phyloP scores from a whole-genome alignment of 1,140 invertebrate species.

The Drosophila novamexicana region DNA sequence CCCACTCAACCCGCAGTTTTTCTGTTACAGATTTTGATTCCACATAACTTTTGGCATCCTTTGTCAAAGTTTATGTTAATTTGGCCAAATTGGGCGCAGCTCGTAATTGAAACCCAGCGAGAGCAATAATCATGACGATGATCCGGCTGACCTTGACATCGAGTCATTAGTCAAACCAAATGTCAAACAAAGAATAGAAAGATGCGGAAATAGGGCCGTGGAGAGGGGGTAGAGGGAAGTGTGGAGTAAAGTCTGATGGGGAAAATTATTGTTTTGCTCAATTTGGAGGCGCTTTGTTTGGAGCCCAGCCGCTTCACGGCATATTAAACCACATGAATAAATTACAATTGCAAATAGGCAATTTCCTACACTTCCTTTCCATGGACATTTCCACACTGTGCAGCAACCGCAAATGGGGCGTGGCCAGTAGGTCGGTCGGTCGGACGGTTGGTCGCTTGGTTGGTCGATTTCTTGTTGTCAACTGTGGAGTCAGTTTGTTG shows the following conservation, averaged over 20 bases:
- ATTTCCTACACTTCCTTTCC: constrained; percentile 82
- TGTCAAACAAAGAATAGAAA: constrained; percentile 36
- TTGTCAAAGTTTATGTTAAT: constrained; percentile 79
- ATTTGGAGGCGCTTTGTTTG: constrained; percentile 39
- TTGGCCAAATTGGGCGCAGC: constrained; percentile 67
- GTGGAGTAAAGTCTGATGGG: constrained; percentile 26
- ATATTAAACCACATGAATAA: constrained; percentile 82
- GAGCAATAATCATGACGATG: constrained; percentile 49
- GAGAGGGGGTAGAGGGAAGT: not conserved
- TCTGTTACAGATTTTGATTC: not conserved
- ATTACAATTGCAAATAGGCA: constrained; percentile 83
- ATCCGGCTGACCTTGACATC: constrained; percentile 65
- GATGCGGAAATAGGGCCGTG: not conserved
- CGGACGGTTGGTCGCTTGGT: constrained; percentile 8
- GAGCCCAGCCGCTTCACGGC: constrained; percentile 70
- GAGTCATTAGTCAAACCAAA: constrained; percentile 72
- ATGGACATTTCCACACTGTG: constrained; percentile 57
- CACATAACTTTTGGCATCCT: constrained; percentile 53
- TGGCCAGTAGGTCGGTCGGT: constrained; percentile 48
- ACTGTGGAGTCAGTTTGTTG: constrained; percentile 54
- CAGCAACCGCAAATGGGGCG: constrained; percentile 67
- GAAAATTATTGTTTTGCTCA: constrained; percentile 73
- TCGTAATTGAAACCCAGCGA: constrained; percentile 72
- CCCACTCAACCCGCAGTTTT: not conserved
- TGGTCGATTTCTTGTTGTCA: constrained; percentile 59